Conservation (phyloP, 2,888 invertebrate genomes). For the Diarsia rubi region DNA sequence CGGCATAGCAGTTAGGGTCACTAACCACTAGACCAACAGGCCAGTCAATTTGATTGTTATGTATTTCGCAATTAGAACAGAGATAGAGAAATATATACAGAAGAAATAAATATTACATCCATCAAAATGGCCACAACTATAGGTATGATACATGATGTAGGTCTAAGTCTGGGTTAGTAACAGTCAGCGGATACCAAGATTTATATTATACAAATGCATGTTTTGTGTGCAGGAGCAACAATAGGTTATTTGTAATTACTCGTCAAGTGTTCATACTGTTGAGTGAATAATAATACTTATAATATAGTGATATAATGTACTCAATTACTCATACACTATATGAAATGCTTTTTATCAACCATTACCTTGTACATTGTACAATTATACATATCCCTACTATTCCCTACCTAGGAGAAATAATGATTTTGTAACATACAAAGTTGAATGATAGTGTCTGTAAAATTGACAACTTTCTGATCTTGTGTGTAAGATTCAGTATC, state of each 20-base stretch:
- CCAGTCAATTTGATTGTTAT: no score
- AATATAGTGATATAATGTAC: constrained; percentile 25
- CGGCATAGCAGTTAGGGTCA: no score
- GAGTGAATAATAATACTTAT: constrained; percentile 16
- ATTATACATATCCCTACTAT: no score
- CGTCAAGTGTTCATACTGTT: background rate
- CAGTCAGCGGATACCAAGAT: background rate
- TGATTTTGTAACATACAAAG: background rate
- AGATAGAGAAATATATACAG: no score
- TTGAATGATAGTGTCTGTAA: background rate
- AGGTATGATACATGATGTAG: background rate
- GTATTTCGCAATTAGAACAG: background rate
- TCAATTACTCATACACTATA: constrained; percentile 19
- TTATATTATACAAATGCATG: background rate
- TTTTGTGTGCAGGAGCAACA: background rate
- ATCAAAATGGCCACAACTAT: background rate
- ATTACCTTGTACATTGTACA: constrained; percentile 14
- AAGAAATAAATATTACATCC: background rate
- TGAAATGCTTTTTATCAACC: constrained; percentile 32
- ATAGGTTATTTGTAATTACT: constrained; percentile 24
- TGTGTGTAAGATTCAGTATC: background rate
- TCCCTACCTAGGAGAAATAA: constrained; percentile 14
- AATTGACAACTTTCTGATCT: background rate
- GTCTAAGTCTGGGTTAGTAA: constrained; percentile 2
- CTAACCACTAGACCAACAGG: no score